These are phyloP conservation scores for Drosophila conformis DNA, from an alignment of 2,888 invertebrate species.

Conservation along the genomic window DNA sequence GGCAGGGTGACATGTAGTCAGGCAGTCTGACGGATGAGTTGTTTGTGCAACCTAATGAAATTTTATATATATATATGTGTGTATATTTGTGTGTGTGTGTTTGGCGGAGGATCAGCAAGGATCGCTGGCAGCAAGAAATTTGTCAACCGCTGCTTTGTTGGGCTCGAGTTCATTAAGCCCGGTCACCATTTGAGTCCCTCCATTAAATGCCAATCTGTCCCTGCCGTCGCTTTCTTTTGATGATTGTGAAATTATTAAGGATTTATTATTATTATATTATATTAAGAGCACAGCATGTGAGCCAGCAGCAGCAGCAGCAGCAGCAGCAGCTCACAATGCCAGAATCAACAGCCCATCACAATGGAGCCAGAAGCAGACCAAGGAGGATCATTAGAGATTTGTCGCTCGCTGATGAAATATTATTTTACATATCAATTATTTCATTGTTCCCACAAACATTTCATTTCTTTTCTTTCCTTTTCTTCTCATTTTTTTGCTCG, in stretches of 20 bases:
- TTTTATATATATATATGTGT: conserved; percentile 13
- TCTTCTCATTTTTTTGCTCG: conserved; percentile 13
- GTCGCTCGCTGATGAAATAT: conserved; percentile 64
- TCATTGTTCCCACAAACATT: conserved; percentile 67
- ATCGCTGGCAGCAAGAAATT: conserved; percentile 60
- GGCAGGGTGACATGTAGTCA: conserved; percentile 24
- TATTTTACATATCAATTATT: conserved; percentile 85
- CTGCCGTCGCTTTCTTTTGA: conserved; percentile 81
- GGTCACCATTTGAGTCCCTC: conserved; percentile 25
- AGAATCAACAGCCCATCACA: conserved; percentile 46
- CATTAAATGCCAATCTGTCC: conserved; percentile 82
- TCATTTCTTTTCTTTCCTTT: conserved; percentile 25
- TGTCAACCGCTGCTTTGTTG: conserved; percentile 72
- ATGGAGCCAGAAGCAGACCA: conserved; percentile 20
- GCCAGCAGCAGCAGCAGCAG: conserved; percentile 5
- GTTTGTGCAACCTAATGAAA: conserved; percentile 80
- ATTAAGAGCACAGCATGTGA: conserved; percentile 82
- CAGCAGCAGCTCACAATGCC: conserved; percentile 30
- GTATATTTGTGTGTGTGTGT: conserved; percentile 6
- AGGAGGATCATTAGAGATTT: conserved; percentile 63
- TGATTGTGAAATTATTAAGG: conserved; percentile 84
- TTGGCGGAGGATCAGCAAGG: conserved; percentile 69
- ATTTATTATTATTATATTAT: conserved; percentile 85
- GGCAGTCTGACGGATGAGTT: conserved; percentile 55
- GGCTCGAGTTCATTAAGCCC: conserved; percentile 79